Conservation (phyloP, 2,113 vertebrate genomes). For the Eidolon helvum region DNA sequence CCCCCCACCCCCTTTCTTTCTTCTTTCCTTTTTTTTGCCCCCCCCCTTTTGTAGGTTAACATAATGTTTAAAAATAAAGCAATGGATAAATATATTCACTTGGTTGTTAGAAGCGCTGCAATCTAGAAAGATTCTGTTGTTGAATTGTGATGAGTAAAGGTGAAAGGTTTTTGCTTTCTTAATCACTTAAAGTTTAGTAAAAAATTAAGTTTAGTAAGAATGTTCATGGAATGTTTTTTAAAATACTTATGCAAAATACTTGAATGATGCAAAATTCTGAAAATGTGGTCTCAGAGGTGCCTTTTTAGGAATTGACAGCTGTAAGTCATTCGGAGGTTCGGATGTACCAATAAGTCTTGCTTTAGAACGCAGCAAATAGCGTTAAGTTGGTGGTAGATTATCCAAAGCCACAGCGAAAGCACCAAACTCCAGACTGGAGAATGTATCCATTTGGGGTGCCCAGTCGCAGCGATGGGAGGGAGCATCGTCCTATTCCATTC, state of each 20-base stretch:
- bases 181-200: slow-evolving; percentile 33
- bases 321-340: slow-evolving; percentile 16
- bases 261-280: neutral
- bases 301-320: slow-evolving; percentile 60
- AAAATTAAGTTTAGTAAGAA: slow-evolving; percentile 13
- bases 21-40: neutral
- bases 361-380: neutral
- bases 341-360: neutral
- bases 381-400: neutral
- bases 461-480: neutral
- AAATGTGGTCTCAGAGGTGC: slow-evolving; percentile 32
- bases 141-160: slow-evolving; percentile 31
- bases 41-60: slow-evolving; percentile 53
- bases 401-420: neutral
- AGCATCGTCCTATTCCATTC: neutral
- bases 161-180: slow-evolving; percentile 5
- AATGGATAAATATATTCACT: slow-evolving; percentile 49
- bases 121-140: slow-evolving; percentile 52
- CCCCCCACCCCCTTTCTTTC: neutral
- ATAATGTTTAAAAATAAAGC: slow-evolving; percentile 62
- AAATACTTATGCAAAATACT: neutral
- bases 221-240: neutral
- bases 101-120: slow-evolving; percentile 25
- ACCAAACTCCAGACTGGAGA: neutral
- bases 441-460: neutral